Evolutionary conservation across 2,888 invertebrate genomes (phyloP).

Genomic region (Nasonovia ribisnigri): DNA sequence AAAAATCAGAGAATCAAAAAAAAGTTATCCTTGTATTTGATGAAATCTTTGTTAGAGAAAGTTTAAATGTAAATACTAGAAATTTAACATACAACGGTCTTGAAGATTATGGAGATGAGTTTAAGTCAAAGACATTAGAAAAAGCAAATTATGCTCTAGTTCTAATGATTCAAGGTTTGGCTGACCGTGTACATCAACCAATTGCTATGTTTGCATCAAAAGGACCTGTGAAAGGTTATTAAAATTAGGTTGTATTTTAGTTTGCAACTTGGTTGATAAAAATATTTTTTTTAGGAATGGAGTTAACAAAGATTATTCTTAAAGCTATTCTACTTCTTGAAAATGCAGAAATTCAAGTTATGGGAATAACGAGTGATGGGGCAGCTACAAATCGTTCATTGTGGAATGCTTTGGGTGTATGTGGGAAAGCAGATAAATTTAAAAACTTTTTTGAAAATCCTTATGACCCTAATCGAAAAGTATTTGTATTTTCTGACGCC

Average conservation of each 20-base stretch:
- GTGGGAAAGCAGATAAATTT: neutral
- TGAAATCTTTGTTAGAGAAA: slow-evolving; percentile 8
- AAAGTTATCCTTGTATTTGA: slow-evolving; percentile 2
- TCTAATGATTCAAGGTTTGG: neutral
- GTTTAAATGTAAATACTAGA: neutral
- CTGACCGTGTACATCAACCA: neutral
- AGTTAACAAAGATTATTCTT: neutral
- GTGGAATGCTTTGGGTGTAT: neutral
- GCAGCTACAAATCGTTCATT: neutral
- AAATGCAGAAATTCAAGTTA: neutral
- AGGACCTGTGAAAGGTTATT: slow-evolving; percentile 1
- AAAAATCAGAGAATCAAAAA: neutral
- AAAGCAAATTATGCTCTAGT: neutral
- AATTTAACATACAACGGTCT: neutral
- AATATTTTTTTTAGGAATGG: neutral
- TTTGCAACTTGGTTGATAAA: neutral
- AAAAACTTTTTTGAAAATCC: neutral
- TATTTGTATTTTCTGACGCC: neutral
- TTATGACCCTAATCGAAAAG: neutral
- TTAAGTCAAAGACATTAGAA: neutral
- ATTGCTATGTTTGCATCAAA: neutral
- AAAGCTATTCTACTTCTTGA: neutral
- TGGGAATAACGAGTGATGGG: neutral
- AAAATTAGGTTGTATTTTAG: neutral
- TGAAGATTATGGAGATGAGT: neutral